Conservation (phyloP, 2,888 invertebrate genomes). For the Balanococcus diminutus region DNA sequence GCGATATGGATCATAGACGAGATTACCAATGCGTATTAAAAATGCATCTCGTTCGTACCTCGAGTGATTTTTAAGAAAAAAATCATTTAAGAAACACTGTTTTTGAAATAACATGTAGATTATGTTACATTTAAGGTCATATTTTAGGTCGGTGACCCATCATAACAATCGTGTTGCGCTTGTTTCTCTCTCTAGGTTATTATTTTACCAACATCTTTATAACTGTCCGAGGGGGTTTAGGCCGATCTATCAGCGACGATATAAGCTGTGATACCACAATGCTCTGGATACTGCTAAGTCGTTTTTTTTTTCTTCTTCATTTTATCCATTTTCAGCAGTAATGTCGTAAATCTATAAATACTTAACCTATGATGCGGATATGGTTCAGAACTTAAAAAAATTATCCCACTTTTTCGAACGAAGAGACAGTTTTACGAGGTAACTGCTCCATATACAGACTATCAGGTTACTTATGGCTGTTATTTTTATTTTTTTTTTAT, state of each 20-base stretch:
- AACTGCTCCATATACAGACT: background rate
- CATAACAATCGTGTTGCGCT: slow-evolving; percentile 32
- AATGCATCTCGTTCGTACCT: background rate
- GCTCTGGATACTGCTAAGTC: background rate
- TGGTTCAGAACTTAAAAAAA: slow-evolving; percentile 3
- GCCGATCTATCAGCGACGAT: slow-evolving; percentile 12
- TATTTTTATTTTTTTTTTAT: background rate
- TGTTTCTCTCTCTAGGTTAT: slow-evolving; percentile 30
- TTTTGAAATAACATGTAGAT: slow-evolving; percentile 6
- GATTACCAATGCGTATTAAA: background rate
- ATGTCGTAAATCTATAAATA: slow-evolving; percentile 3
- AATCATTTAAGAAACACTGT: slow-evolving; percentile 32
- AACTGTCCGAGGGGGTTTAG: slow-evolving; percentile 42
- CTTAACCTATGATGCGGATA: background rate
- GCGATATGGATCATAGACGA: background rate
- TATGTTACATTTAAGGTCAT: slow-evolving; percentile 25
- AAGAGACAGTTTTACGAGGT: slow-evolving; percentile 28
- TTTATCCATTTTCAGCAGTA: background rate
- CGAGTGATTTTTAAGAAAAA: background rate
- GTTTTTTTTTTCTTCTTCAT: background rate
- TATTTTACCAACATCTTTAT: slow-evolving; percentile 40
- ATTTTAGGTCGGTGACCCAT: slow-evolving; percentile 35
- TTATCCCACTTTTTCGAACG: slow-evolving; percentile 7
- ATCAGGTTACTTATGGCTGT: background rate
- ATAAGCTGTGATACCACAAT: slow-evolving; percentile 4